Conservation (phyloP, 1,140 invertebrate species). For the Hycleus cichorii region DNA sequence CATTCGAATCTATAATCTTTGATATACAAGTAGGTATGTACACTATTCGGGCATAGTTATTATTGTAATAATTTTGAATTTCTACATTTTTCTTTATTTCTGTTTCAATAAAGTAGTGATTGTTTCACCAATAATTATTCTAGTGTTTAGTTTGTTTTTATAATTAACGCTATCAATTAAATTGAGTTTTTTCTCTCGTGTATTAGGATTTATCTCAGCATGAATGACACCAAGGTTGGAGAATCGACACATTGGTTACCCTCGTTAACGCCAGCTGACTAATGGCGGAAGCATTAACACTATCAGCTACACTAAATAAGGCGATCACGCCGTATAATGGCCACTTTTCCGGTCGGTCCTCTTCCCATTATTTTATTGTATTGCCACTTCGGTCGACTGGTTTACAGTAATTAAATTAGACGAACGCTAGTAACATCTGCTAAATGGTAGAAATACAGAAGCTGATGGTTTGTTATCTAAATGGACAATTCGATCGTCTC, state of each 20-base stretch:
- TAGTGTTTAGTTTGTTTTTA: neutral
- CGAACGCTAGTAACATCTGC: conserved; percentile 25
- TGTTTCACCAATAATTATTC: too few relatives aligned
- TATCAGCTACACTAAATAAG: conserved; percentile 38
- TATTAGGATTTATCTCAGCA: conserved; percentile 16
- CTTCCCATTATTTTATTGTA: conserved; percentile 27
- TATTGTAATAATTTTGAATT: too few relatives aligned
- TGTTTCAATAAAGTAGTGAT: too few relatives aligned
- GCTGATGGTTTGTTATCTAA: conserved; percentile 26
- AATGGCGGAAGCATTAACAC: conserved; percentile 40
- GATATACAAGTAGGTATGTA: too few relatives aligned
- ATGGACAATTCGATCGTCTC: conserved; percentile 4
- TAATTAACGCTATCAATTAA: conserved; percentile 14
- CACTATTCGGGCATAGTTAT: too few relatives aligned
- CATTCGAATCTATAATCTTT: too few relatives aligned
- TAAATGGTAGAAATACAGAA: conserved; percentile 25
- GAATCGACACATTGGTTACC: conserved; percentile 36
- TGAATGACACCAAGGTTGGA: conserved; percentile 9
- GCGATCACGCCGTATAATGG: conserved; percentile 35
- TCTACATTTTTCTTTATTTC: too few relatives aligned
- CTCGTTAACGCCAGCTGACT: conserved; percentile 40
- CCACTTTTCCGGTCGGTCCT: conserved; percentile 32
- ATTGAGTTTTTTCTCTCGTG: neutral
- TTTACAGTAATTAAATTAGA: conserved; percentile 31
- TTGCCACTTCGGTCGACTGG: conserved; percentile 14